Base-by-base conservation (phyloP, 1,140 invertebrate species). In the Apocrypta bakeri region DNA sequence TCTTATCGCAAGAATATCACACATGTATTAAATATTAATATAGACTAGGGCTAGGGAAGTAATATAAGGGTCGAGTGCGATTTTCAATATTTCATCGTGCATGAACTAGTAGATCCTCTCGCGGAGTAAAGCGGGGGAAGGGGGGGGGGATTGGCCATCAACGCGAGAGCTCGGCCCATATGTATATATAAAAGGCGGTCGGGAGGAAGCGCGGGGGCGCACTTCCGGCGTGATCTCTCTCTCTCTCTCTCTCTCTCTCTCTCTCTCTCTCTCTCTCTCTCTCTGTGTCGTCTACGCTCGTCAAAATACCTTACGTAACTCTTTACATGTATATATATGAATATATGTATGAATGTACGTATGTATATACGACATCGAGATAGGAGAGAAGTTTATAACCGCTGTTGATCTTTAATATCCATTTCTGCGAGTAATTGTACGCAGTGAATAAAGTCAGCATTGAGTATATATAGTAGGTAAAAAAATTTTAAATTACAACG, bases 221-320 rank as follows among this genome's bases (percentile, higher is more conserved):
- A 85, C 83, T 87, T 86, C 86, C 85, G 85, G 85, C 75, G 82
- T 77, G 81, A 81, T 85, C 86, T 87, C 85, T 85, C 84, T n/a
- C n/a, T n/a, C n/a, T n/a, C 86, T 87, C 85, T 85, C 84, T 85
- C 86, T 87, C 85, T 85, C 84, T 85, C 86, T 87, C 85, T 85
- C 84, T 85, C 86, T 87, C 85, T 85, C 84, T n/a, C n/a, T n/a
- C n/a, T 74, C 17, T 14, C 12, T 40, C 80, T 74, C 81, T 83
- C 48, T 56, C 14, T n/a, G 7, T n/a, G 48, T 17, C 48, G 48
- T 0, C 6, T 2, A 17, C 21, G 86, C 84, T 87, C 86, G 85
- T 87, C 86, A 85, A 86, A 87, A 86, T 87, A 85, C 81, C 79
- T 86, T 87, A 87, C 85, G 85, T 85, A 86, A 87, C 74, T 6